These are phyloP conservation scores for Trichonephila clavata DNA, from an alignment of 1,140 invertebrate species.

Conservation along the genomic window DNA sequence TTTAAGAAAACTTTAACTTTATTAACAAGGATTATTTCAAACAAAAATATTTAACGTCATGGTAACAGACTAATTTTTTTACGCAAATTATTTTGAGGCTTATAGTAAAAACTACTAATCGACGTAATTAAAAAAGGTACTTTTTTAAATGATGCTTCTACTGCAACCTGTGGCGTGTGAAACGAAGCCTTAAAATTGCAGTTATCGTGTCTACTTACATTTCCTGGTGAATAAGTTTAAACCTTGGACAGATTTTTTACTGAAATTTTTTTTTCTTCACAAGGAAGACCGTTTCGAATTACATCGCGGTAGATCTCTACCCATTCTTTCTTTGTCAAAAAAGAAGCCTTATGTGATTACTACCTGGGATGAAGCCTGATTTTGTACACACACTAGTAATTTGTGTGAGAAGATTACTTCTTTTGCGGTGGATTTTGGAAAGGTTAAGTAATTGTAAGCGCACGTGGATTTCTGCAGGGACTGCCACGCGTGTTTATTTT, in stretches of 20 bases:
- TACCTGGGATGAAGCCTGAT: constrained; percentile 16
- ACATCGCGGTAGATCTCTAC: background rate
- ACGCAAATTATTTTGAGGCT: too few relatives aligned
- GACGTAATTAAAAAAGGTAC: too few relatives aligned
- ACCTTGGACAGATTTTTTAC: background rate
- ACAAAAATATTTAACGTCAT: too few relatives aligned
- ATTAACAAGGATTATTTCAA: too few relatives aligned
- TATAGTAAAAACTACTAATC: too few relatives aligned
- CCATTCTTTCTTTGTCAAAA: background rate
- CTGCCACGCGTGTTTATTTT: background rate
- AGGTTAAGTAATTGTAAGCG: background rate
- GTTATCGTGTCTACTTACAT: background rate
- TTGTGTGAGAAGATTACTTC: background rate
- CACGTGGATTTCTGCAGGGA: background rate
- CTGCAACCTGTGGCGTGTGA: background rate
- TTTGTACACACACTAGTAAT: background rate
- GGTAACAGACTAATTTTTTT: too few relatives aligned
- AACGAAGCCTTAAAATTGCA: background rate
- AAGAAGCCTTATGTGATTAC: background rate
- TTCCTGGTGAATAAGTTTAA: background rate
- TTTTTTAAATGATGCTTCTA: background rate
- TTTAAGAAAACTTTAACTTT: too few relatives aligned
- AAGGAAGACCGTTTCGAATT: background rate
- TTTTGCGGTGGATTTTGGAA: background rate
- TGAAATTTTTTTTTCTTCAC: background rate